These are phyloP conservation scores for Chaunax sp. DNA, from an alignment of 2,797 vertebrate genomes.

Conservation along the genomic window DNA sequence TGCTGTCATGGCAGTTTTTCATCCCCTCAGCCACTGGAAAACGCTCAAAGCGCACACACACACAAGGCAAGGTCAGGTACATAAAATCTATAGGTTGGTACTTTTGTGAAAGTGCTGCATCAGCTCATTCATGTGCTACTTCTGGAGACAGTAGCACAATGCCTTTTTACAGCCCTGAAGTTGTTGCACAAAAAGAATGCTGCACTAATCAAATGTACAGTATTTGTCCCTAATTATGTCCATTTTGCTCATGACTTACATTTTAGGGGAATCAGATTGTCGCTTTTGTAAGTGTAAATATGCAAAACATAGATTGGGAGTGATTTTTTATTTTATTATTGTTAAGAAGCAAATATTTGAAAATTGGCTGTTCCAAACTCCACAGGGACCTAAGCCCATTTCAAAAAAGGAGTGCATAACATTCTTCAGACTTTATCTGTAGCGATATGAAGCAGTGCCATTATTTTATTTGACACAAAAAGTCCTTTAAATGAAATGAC, in stretches of 20 bases:
- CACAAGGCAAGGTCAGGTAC: slow-evolving; percentile 69
- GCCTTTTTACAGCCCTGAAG: slow-evolving; percentile 52
- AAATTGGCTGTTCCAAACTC: background rate
- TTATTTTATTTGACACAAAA: no score
- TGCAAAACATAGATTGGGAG: no score
- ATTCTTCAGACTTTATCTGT: no score
- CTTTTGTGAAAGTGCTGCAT: slow-evolving; percentile 72
- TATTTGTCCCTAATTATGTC: slow-evolving; percentile 8
- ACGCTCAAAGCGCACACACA: slow-evolving; percentile 24
- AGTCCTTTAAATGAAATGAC: background rate
- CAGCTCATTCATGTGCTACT: slow-evolving; percentile 70
- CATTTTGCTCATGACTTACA: slow-evolving; percentile 19
- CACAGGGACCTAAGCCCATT: background rate
- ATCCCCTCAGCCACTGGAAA: slow-evolving; percentile 37
- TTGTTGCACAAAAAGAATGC: slow-evolving; percentile 34
- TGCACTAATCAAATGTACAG: slow-evolving; percentile 32
- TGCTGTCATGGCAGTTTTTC: slow-evolving; percentile 52
- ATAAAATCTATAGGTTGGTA: slow-evolving; percentile 68
- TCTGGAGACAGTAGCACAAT: slow-evolving; percentile 55
- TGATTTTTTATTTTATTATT: no score
- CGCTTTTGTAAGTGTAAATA: background rate
- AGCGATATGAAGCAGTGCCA: no score
- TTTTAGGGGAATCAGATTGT: slow-evolving; percentile 16
- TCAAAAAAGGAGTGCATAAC: background rate
- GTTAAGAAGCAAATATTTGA: no score